A percentile compares a stretch with the other conserved stretches of the same genome.
phyloP scores from a whole-genome alignment of 2,888 invertebrate species.

The Choristoneura rosaceana region DNA sequence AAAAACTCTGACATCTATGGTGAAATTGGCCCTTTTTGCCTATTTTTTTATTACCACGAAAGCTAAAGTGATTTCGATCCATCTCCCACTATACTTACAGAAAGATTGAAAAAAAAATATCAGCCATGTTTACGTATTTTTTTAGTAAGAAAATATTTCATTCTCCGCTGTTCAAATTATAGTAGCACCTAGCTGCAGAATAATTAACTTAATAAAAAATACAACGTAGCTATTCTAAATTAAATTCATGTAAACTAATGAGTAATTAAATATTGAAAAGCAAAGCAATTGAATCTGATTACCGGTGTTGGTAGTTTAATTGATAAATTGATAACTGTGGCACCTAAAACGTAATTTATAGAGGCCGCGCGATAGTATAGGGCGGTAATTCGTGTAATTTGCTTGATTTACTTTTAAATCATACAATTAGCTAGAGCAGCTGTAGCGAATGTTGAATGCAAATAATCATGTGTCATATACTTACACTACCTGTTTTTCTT shows the following conservation, averaged over 20 bases:
- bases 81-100: too few relatives aligned
- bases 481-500: too few relatives aligned
- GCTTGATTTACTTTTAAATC: background rate
- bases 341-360: slow-evolving; percentile 7
- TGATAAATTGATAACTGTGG: slow-evolving; percentile 7
- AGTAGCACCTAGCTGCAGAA: background rate
- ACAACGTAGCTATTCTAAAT: background rate
- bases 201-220: background rate
- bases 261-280: background rate
- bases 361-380: slow-evolving; percentile 2
- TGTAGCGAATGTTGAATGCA: background rate
- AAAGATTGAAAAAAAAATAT: too few relatives aligned
- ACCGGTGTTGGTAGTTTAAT: slow-evolving; percentile 8
- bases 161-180: background rate
- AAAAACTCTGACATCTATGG: too few relatives aligned
- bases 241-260: background rate
- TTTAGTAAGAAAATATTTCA: too few relatives aligned
- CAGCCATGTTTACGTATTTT: too few relatives aligned
- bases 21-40: too few relatives aligned
- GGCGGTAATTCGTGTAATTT: slow-evolving; percentile 5
- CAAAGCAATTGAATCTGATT: background rate
- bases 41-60: too few relatives aligned
- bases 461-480: too few relatives aligned
- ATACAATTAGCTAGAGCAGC: background rate
- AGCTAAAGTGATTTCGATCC: too few relatives aligned